Percentiles rank a stretch among this genome's conserved stretches.
These are phyloP conservation scores for Odontocerum albicorne DNA, from an alignment of 2,888 invertebrate species.

Conservation along the genomic window DNA sequence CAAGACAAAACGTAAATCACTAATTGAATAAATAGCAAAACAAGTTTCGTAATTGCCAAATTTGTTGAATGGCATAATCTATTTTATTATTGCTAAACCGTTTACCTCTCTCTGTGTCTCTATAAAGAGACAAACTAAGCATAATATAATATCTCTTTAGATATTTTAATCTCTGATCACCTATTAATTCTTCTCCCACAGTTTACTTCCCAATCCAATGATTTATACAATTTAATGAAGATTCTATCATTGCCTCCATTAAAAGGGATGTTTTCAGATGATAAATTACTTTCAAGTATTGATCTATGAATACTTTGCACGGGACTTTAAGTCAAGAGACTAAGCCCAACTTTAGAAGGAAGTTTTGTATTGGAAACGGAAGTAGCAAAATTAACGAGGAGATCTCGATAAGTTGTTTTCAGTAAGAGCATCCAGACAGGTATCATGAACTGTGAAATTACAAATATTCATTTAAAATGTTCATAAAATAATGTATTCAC, in stretches of 20 bases:
- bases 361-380: slow-evolving; percentile 33
- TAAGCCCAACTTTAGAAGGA: slow-evolving; percentile 28
- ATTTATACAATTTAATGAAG: slow-evolving; percentile 35
- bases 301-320: slow-evolving; percentile 19
- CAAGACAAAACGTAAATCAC: too few species aligned
- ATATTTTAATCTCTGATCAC: slow-evolving; percentile 16
- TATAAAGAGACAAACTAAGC: too few species aligned
- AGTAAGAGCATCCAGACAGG: slow-evolving; percentile 6
- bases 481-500: too few species aligned
- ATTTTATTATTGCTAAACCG: too few species aligned
- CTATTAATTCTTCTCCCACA: slow-evolving; percentile 7
- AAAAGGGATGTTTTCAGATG: slow-evolving; percentile 28
- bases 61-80: too few species aligned
- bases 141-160: too few species aligned
- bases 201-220: slow-evolving; percentile 27
- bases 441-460: too few species aligned
- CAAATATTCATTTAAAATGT: too few species aligned
- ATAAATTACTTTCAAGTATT: slow-evolving; percentile 27
- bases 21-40: too few species aligned
- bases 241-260: slow-evolving; percentile 28
- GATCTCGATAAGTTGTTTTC: slow-evolving; percentile 19
- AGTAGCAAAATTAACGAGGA: slow-evolving; percentile 20
- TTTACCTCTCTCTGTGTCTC: too few species aligned
- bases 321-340: slow-evolving; percentile 22
- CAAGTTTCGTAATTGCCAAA: too few species aligned